Percentiles rank a stretch among this genome's conserved stretches.
phyloP scores from a whole-genome alignment of 2,113 vertebrate genomes.

The Ivindomyrus marchei region DNA sequence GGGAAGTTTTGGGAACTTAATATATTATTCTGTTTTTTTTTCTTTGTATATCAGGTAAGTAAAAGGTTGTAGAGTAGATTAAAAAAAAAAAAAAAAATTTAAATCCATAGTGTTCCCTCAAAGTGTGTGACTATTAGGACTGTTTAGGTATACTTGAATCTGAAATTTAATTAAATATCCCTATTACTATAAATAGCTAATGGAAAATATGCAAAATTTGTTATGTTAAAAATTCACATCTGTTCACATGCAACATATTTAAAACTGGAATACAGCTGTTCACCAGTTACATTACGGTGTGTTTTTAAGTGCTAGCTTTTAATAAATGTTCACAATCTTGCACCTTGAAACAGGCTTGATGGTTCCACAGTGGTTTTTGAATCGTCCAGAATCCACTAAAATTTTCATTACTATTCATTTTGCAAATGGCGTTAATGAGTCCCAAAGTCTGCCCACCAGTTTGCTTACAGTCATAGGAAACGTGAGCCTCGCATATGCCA shows the following conservation, averaged over 20 bases:
- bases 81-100: too few relatives aligned
- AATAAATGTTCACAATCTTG: background rate
- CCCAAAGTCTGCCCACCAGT: background rate
- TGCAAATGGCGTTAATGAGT: background rate
- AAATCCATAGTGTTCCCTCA: background rate
- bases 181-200: background rate
- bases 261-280: background rate
- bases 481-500: background rate
- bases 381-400: background rate
- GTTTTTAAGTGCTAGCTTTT: background rate
- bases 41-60: constrained; percentile 4
- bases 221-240: background rate
- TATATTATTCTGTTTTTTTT: background rate
- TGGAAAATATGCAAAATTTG: background rate
- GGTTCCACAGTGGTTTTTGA: background rate
- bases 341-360: background rate
- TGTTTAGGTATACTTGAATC: background rate
- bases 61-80: background rate
- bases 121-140: background rate
- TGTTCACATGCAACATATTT: background rate
- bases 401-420: background rate
- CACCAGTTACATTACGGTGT: background rate
- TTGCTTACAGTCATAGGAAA: background rate
- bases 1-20: background rate
- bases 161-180: background rate